These are phyloP conservation scores for Pomatostomus ruficeps DNA, from an alignment of 2,113 vertebrate genomes.

Conservation along the genomic window DNA sequence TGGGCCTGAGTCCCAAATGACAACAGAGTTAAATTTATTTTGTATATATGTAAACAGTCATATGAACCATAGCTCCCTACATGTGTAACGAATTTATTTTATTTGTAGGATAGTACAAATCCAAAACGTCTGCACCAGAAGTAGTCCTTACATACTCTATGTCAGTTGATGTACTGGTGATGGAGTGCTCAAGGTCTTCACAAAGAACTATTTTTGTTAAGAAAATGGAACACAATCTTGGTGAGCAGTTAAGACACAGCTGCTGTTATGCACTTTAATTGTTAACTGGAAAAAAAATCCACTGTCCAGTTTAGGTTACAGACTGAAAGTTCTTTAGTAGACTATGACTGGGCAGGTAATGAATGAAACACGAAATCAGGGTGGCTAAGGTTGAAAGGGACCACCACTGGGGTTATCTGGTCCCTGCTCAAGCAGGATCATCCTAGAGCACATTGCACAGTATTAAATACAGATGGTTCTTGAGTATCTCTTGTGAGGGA, in stretches of 20 bases:
- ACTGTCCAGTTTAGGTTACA: neutral
- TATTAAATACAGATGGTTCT: neutral
- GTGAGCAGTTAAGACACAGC: neutral
- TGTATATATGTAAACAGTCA: neutral
- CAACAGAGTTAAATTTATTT: conserved; percentile 16
- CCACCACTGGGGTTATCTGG: neutral
- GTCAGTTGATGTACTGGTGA: neutral
- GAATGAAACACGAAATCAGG: neutral
- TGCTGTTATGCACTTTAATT: neutral
- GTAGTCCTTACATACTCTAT: neutral
- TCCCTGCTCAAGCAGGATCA: neutral
- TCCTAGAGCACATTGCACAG: neutral
- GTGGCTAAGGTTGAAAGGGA: neutral
- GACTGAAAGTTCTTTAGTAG: neutral
- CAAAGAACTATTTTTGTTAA: neutral
- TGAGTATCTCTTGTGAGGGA: neutral
- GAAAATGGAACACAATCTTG: neutral
- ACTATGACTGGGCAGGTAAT: neutral
- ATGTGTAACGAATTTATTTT: neutral
- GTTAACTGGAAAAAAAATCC: neutral
- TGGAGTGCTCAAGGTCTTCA: neutral
- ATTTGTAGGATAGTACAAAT: neutral
- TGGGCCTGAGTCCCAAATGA: neutral
- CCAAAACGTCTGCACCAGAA: neutral
- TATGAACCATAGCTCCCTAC: neutral